Evolutionary conservation across 2,797 vertebrate species (phyloP), one percentile per base, ranked within the genome.

Genomic region (Ctenochaetus hawaiiensis): DNA sequence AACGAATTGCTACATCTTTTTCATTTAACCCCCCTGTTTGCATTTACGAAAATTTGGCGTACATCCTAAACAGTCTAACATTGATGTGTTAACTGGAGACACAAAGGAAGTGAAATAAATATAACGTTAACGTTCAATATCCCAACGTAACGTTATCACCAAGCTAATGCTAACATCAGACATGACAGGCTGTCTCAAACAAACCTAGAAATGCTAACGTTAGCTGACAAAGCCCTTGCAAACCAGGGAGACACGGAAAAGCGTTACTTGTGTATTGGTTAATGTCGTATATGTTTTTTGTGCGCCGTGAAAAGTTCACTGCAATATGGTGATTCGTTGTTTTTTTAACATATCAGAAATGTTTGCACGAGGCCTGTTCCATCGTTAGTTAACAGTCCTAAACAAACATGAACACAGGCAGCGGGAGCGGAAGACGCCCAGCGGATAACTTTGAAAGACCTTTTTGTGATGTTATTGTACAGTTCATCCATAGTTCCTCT

Each of bases 401-500:
- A 86, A 89, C 91, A 92, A 92, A 93, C 87, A 92, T 70, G 77
- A 23, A 45, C 82, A 73, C 86, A 87, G 90, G 91, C 91, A 91
- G 70, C 80, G 70, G 58, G 56, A 75, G 82, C 91, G 91, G 89
- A 92, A 90, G 91, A 85, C 90, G 86, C 88, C 91, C 91, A 86
- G 88, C 68, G 60, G 88, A 75, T 91, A 44, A 63, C 74, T 83
- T 63, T 87, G 65, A 91, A 92, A 93, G 87, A 67, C 59, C 75
- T 67, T 89, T 92, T 91, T 92, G 90, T 92, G 87, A 69, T 65
- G 72, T 54, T 65, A 82, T 83, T 87, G 84, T 85, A 85, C 51
- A 65, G n/a, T 78, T 83, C 86, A 82, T 91, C 90, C 84, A 91
- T 81, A 65, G 63, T 10, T 8, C 53, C 64, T 14, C 58, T 58